Evolutionary conservation across 2,888 invertebrate genomes (phyloP).

Genomic region (Magallana nippona): DNA sequence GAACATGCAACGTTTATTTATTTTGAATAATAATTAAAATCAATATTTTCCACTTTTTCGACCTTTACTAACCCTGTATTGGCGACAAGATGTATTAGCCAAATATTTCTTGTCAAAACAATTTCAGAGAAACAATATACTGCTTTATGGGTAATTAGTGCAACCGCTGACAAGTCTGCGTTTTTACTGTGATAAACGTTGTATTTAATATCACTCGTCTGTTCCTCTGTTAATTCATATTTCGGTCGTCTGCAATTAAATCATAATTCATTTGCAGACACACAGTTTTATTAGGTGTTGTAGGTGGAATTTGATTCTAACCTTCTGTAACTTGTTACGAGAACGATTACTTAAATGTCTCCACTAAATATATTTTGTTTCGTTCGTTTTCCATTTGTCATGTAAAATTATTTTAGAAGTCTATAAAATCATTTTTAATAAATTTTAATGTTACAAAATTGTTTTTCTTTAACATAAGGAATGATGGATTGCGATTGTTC

Average conservation of each 20-base stretch:
- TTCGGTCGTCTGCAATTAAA: conserved; percentile 33
- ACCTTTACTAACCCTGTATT: not conserved
- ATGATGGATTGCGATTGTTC: conserved; percentile 25
- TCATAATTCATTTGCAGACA: conserved; percentile 33
- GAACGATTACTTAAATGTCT: not conserved
- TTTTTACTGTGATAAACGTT: conserved; percentile 18
- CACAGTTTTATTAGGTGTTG: conserved; percentile 29
- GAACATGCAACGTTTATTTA: too few species aligned
- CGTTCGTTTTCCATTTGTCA: conserved; percentile 26
- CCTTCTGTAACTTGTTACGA: conserved; percentile 8
- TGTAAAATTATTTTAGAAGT: conserved; percentile 28
- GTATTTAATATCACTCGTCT: conserved; percentile 28
- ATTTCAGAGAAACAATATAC: conserved; percentile 33
- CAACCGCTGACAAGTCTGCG: conserved; percentile 16
- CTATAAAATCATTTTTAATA: conserved; percentile 30
- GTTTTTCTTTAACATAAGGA: conserved; percentile 1
- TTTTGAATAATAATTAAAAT: too few species aligned
- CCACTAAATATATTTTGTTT: conserved; percentile 13
- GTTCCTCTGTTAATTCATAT: conserved; percentile 30
- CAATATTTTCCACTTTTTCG: not conserved
- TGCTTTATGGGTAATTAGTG: conserved; percentile 30
- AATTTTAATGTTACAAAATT: conserved; percentile 19
- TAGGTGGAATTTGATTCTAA: not conserved
- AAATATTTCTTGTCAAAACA: conserved; percentile 24
- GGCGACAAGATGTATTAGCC: not conserved